These are phyloP conservation scores for Acheta domesticus DNA, from an alignment of 2,888 invertebrate genomes.

Conservation along the genomic window DNA sequence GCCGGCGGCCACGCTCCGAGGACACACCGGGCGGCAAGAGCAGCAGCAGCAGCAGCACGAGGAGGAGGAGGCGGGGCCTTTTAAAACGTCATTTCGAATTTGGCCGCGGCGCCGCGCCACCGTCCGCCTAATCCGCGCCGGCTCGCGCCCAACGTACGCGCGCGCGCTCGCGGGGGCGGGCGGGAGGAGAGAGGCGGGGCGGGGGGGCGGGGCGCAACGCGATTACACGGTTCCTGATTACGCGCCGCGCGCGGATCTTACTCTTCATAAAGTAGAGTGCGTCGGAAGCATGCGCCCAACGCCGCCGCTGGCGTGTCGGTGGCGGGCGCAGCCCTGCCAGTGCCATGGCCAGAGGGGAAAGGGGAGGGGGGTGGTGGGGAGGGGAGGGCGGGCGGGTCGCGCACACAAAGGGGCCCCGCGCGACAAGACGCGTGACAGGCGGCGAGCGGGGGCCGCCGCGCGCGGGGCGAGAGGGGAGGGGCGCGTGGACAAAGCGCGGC, in stretches of 20 bases:
- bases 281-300: neutral
- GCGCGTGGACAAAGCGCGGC: constrained; percentile 25
- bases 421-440: too few relatives aligned
- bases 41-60: too few relatives aligned
- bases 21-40: too few relatives aligned
- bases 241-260: neutral
- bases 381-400: too few relatives aligned
- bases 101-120: constrained; percentile 27
- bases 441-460: constrained; percentile 21
- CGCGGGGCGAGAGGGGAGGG: constrained; percentile 24
- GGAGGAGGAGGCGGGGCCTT: constrained; percentile 24
- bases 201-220: constrained; percentile 24
- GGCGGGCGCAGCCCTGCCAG: neutral
- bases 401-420: too few relatives aligned
- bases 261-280: constrained; percentile 34
- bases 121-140: constrained; percentile 38
- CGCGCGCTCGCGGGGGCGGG: constrained; percentile 39
- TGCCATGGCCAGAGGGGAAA: neutral
- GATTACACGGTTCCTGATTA: constrained; percentile 29
- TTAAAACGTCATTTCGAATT: constrained; percentile 38
- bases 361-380: too few relatives aligned
- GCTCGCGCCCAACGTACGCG: constrained; percentile 46
- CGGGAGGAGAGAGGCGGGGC: constrained; percentile 34
- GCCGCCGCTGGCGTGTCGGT: neutral
- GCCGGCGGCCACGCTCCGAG: too few relatives aligned